Base-by-base conservation (phyloP, 2,888 invertebrate genomes). In the Temnothorax rugatulus region DNA sequence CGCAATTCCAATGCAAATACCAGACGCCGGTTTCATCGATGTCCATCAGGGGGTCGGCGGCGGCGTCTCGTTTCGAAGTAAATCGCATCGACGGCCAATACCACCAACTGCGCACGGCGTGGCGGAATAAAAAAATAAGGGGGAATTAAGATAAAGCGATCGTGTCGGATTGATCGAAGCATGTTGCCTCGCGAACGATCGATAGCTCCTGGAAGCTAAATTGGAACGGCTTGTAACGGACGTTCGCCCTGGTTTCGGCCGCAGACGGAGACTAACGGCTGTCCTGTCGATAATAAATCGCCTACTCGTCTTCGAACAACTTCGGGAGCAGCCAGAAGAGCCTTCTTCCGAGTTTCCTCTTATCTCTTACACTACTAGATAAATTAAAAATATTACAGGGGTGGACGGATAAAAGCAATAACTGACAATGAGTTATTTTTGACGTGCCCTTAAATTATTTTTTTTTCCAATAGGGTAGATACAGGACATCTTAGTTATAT, bases 201-300 rank as follows among this genome's bases (percentile, higher is more conserved):
- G 89, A 86, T 84, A 52, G 41, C 76, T 85, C 34, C 69, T 73
- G 75, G 82, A 79, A 71, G 77, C 61, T 82, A 79, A 89, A 89
- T 89, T 86, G 87, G 87, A 84, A 75, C 87, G 86, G 84, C 79
- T 83, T 63, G 83, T 89, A 89, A 89, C 88, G 88, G 87, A 87
- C 89, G 84, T 85, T 88, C 87, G 90, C 86, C 89, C 90, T 83
- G 87, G 86, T 88, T 89, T 85, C 76, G 71, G 64, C 81, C 74
- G 57, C 47, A 38, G 75, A 82, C 87, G 54, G 50, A 69, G 85
- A 89, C 77, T 88, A 89, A 89, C 90, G 88, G 86, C 75, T 88
- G 87, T 83, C 52, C 84, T 73, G 73, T 83, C 85, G 84, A 82
- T 88, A 88, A 90, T 89, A 89, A 88, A 88, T 88, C 84, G 83